Conservation (phyloP, 1,140 invertebrate genomes). For the Brachystomella parvula region DNA sequence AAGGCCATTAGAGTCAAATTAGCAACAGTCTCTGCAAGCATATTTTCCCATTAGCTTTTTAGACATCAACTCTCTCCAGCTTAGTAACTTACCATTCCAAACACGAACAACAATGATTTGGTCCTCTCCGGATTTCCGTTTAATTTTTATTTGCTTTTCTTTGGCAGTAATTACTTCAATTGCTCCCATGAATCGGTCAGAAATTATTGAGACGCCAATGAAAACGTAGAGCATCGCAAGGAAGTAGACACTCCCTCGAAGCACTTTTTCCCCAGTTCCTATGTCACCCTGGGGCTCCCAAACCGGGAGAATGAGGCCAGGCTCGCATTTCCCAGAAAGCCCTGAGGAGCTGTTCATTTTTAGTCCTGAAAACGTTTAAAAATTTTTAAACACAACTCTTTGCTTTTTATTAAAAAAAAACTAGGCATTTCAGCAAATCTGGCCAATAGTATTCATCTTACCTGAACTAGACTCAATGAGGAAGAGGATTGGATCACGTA, state of each 20-base stretch:
- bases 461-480: too few relatives aligned
- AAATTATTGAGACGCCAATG: constrained; percentile 96
- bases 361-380: too few relatives aligned
- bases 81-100: constrained; percentile 57
- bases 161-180: constrained; percentile 99
- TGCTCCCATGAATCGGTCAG: constrained; percentile 96
- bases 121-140: constrained; percentile 67
- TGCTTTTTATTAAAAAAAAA: too few relatives aligned
- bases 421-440: too few relatives aligned
- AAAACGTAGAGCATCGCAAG: constrained; percentile 83
- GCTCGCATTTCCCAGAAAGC: constrained; percentile 48
- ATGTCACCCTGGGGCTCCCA: constrained; percentile 70
- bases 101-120: constrained; percentile 71
- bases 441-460: too few relatives aligned
- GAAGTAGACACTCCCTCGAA: constrained; percentile 84
- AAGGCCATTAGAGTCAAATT: constrained; percentile 99
- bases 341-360: too few relatives aligned
- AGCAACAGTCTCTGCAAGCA: constrained; percentile 71
- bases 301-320: constrained; percentile 69
- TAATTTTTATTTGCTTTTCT: constrained; percentile 81
- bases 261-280: constrained; percentile 53
- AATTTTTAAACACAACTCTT: too few relatives aligned
- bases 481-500: too few relatives aligned
- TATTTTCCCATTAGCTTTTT: not conserved
- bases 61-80: too few relatives aligned